Conservation (phyloP, 2,113 vertebrate genomes). For the Sorex araneus region DNA sequence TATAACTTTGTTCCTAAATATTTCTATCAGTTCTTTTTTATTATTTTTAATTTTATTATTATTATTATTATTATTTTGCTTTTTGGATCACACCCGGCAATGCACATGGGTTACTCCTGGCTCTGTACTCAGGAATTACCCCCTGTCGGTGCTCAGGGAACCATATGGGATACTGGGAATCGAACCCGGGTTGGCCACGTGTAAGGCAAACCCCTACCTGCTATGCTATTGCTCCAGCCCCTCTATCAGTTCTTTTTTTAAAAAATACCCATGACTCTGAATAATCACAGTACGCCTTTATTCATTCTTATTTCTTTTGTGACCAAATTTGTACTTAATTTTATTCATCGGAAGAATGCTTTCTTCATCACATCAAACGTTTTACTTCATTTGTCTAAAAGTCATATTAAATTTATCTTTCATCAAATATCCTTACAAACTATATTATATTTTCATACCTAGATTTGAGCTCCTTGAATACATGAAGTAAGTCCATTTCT, state of each 20-base stretch:
- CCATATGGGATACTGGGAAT: too few relatives aligned
- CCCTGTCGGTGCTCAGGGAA: too few relatives aligned
- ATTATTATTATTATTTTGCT: too few relatives aligned
- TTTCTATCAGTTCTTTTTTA: background rate
- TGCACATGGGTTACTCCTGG: too few relatives aligned
- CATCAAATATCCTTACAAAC: background rate
- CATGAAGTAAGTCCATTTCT: background rate
- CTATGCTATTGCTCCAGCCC: too few relatives aligned
- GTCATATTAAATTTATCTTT: slow-evolving; percentile 25
- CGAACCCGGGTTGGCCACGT: too few relatives aligned
- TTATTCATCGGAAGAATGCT: background rate
- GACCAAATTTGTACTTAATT: background rate
- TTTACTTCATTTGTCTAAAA: background rate
- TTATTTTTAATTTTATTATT: too few relatives aligned
- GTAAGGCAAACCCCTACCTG: too few relatives aligned
- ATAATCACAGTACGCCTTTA: background rate
- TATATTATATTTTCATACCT: slow-evolving; percentile 14
- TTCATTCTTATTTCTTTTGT: slow-evolving; percentile 7
- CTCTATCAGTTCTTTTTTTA: background rate
- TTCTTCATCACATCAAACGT: background rate
- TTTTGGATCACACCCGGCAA: too few relatives aligned
- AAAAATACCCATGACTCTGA: background rate
- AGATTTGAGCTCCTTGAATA: background rate
- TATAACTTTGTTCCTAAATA: too few relatives aligned
- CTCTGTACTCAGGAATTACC: too few relatives aligned